A percentile compares a stretch with the other conserved stretches of the same genome.
phyloP scores from a whole-genome alignment of 1,140 invertebrate species.

The Drosophila setifemur region DNA sequence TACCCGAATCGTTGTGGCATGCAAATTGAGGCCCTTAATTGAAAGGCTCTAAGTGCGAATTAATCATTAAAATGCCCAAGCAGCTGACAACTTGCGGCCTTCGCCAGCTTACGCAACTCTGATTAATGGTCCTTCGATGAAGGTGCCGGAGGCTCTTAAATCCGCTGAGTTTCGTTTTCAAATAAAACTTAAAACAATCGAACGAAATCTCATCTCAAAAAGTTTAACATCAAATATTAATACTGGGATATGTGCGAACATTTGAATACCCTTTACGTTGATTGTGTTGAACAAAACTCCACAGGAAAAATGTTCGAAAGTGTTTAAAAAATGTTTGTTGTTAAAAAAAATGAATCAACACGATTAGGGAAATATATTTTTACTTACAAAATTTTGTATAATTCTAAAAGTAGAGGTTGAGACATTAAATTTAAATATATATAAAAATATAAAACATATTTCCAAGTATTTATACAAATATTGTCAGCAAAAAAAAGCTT shows the following conservation, averaged over 20 bases:
- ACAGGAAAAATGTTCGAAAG: no score
- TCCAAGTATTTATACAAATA: no score
- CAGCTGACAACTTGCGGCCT: slow-evolving; percentile 64
- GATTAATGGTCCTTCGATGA: slow-evolving; percentile 59
- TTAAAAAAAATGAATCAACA: no score
- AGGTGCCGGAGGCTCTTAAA: slow-evolving; percentile 43
- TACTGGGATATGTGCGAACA: no score
- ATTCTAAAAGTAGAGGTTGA: no score
- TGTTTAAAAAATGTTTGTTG: no score
- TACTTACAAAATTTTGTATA: no score
- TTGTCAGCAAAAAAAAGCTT: no score
- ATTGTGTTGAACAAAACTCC: no score
- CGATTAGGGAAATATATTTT: background rate
- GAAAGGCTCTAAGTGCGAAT: slow-evolving; percentile 60
- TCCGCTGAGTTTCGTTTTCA: slow-evolving; percentile 44
- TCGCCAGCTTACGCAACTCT: slow-evolving; percentile 40
- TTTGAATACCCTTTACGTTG: background rate
- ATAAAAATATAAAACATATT: no score
- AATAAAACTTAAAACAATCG: slow-evolving; percentile 54
- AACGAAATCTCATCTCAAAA: slow-evolving; percentile 5
- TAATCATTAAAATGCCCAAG: slow-evolving; percentile 70
- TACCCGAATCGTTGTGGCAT: slow-evolving; percentile 43
- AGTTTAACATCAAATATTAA: slow-evolving; percentile 10
- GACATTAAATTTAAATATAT: no score
- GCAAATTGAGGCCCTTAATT: slow-evolving; percentile 71